phyloP scores from a whole-genome alignment of 2,888 invertebrate genomes.

The Hybos culiciformis region DNA sequence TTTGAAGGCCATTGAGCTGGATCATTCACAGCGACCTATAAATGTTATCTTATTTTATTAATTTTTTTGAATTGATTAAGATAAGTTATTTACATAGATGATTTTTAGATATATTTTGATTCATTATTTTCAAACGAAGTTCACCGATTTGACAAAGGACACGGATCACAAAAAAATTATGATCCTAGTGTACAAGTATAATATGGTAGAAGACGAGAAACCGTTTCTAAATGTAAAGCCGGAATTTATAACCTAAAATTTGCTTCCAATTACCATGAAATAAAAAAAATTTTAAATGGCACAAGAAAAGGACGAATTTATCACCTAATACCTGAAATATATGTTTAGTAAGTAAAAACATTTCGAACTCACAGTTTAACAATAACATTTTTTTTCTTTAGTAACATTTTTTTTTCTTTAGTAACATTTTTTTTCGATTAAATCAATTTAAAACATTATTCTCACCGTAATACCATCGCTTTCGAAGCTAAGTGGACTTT shows the following conservation, averaged over 20 bases:
- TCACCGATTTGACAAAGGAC: neutral
- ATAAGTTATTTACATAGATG: neutral
- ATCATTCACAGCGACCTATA: conserved; percentile 21
- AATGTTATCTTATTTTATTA: neutral
- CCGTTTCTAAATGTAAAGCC: too few relatives aligned
- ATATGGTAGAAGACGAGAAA: neutral
- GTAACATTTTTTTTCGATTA: neutral
- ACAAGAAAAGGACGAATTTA: neutral
- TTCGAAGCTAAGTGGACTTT: conserved; percentile 14
- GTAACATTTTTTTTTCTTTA: neutral
- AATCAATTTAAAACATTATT: neutral
- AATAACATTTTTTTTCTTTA: neutral
- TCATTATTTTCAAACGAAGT: neutral
- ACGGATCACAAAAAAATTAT: neutral
- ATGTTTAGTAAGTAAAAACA: neutral
- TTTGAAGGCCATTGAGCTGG: conserved; percentile 21
- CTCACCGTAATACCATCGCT: neutral
- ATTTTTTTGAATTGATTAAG: neutral
- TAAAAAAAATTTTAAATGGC: neutral
- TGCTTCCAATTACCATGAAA: neutral
- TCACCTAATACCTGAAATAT: neutral
- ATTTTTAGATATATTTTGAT: neutral
- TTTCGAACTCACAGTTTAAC: neutral
- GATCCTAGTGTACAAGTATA: neutral
- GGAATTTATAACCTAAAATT: too few relatives aligned